Evolutionary conservation across 1,140 invertebrate species (phyloP).

Genomic region (Onthophagus taurus): DNA sequence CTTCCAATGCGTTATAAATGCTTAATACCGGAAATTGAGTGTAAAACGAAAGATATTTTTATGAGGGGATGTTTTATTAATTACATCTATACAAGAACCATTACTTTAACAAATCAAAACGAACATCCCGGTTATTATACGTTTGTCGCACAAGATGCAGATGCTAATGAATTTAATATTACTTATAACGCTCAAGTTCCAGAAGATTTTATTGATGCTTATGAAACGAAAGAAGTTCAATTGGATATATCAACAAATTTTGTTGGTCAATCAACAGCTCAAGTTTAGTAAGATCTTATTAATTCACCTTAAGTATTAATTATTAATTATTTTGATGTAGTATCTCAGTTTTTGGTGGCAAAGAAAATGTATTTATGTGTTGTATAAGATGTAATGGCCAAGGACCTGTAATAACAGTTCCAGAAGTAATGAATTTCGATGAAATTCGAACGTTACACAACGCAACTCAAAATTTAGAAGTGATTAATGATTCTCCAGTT

Average conservation of each 20-base stretch:
- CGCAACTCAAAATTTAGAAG: conserved; percentile 23
- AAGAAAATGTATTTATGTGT: conserved; percentile 20
- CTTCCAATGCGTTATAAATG: conserved; percentile 17
- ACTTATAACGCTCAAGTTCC: not conserved
- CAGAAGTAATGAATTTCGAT: conserved; percentile 34
- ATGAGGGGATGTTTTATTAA: conserved; percentile 31
- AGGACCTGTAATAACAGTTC: conserved; percentile 38
- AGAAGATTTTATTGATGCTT: conserved; percentile 8
- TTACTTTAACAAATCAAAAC: conserved; percentile 21
- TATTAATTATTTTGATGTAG: conserved; percentile 15
- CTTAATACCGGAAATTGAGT: conserved; percentile 19
- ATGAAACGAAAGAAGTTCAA: conserved; percentile 13
- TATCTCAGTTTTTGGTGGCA: conserved; percentile 20
- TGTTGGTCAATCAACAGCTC: not conserved
- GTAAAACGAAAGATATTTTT: conserved; percentile 19
- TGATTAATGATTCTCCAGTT: conserved; percentile 42
- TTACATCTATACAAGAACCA: conserved; percentile 20
- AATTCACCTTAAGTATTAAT: not conserved
- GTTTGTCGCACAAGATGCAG: conserved; percentile 14
- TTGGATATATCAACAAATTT: conserved; percentile 8
- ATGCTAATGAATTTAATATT: not conserved
- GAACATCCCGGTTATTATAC: conserved; percentile 19
- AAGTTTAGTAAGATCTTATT: conserved; percentile 11
- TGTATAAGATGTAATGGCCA: conserved; percentile 36
- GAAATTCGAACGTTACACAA: conserved; percentile 32